Percentiles rank a stretch among this genome's conserved stretches.
Conservation (phyloP, 2,797 vertebrate species). For the Eupleurogrammus muticus region DNA sequence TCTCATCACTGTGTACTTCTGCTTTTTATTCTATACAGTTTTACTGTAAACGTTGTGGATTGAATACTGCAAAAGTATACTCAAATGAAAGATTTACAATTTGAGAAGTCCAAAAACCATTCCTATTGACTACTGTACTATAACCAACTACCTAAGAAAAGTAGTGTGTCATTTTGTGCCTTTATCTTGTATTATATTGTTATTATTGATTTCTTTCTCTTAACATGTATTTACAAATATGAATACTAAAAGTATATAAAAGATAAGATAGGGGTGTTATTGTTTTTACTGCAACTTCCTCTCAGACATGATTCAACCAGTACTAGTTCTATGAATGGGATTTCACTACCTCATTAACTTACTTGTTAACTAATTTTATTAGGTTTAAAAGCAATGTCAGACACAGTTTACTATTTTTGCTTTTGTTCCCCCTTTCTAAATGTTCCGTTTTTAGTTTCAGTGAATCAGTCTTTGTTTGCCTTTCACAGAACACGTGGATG, state of each 20-base stretch:
- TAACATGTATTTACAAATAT: no score
- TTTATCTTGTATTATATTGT: not conserved
- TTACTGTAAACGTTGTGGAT: no score
- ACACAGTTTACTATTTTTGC: not conserved
- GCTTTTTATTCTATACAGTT: no score
- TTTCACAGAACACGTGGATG: not conserved
- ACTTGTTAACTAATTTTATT: not conserved
- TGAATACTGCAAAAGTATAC: not conserved
- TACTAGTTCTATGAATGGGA: not conserved
- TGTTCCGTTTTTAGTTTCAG: not conserved
- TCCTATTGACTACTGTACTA: no score
- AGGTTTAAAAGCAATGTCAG: constrained; percentile 12
- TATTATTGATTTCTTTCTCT: not conserved
- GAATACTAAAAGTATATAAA: not conserved
- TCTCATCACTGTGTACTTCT: constrained; percentile 1
- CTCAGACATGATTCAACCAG: not conserved
- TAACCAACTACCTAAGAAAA: not conserved
- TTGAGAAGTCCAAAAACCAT: no score
- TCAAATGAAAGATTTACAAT: no score
- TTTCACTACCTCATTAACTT: no score
- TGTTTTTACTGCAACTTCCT: not conserved
- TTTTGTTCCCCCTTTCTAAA: not conserved
- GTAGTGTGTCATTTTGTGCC: not conserved
- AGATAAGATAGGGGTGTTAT: not conserved
- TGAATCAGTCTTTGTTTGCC: not conserved